A percentile compares a stretch with the other conserved stretches of the same genome.
These are phyloP conservation scores for Dreissena rostriformis DNA, from an alignment of 1,140 invertebrate genomes.

Conservation along the genomic window DNA sequence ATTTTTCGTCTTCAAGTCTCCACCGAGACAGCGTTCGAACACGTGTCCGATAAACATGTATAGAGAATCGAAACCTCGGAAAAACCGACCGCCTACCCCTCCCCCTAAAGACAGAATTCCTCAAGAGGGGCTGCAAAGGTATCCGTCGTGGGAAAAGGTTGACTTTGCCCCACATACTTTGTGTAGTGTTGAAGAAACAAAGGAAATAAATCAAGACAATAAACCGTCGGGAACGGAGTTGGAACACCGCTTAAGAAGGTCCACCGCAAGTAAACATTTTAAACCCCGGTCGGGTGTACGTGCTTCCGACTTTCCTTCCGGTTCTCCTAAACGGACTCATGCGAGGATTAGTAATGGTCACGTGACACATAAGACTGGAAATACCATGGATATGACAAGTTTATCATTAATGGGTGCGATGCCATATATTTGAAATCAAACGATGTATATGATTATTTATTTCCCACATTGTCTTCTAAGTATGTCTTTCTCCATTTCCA, in stretches of 20 bases:
- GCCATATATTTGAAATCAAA: no score
- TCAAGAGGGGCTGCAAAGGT: conserved; percentile 9
- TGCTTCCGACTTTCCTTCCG: not conserved
- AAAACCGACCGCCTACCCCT: conserved; percentile 31
- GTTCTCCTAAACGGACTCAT: not conserved
- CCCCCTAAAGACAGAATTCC: conserved; percentile 29
- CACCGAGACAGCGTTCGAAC: conserved; percentile 50
- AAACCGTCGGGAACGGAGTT: conserved; percentile 5
- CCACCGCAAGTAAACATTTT: not conserved
- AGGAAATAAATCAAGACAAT: not conserved
- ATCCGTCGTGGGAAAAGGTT: conserved; percentile 50
- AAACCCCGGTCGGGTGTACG: not conserved
- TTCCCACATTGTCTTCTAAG: no score
- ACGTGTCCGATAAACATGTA: conserved; percentile 51
- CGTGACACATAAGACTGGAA: not conserved
- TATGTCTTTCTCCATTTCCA: no score
- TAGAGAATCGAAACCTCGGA: conserved; percentile 1
- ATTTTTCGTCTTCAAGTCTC: conserved; percentile 54
- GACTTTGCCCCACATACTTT: conserved; percentile 42
- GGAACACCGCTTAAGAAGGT: not conserved
- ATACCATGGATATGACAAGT: not conserved
- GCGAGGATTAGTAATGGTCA: not conserved
- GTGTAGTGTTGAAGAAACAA: conserved; percentile 32
- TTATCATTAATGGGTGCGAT: not conserved
- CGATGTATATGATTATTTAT: no score